Evolutionary conservation across 2,113 vertebrate genomes (phyloP).

Genomic region (Boleophthalmus pectinirostris): DNA sequence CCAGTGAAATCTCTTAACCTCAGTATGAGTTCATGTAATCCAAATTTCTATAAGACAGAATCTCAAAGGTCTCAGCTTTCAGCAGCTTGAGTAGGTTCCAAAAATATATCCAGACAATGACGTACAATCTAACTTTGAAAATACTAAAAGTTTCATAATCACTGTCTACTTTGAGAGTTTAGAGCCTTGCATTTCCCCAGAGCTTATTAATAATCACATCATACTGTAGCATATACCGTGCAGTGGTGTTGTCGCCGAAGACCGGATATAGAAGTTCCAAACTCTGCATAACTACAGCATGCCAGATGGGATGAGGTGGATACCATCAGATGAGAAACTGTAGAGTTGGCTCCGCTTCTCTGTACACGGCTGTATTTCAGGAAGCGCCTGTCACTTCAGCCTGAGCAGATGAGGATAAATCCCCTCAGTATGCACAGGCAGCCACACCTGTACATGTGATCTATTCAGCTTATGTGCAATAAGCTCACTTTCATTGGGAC

Average conservation of each 20-base stretch:
- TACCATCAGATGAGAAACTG: constrained; percentile 40
- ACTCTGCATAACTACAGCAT: constrained; percentile 16
- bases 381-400: constrained; percentile 22
- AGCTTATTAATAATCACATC: constrained; percentile 11
- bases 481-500: constrained; percentile 10
- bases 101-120: not conserved
- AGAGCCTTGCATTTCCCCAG: not conserved
- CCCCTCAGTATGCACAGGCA: constrained; percentile 12
- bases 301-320: constrained; percentile 38
- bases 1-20: not conserved
- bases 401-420: constrained; percentile 39
- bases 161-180: not conserved
- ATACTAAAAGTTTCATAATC: not conserved
- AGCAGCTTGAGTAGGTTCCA: not conserved
- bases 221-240: not conserved
- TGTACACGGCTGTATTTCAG: not conserved
- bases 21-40: not conserved
- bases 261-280: constrained; percentile 3
- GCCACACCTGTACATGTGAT: constrained; percentile 17
- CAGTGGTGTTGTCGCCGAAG: not conserved
- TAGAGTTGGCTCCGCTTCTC: constrained; percentile 30
- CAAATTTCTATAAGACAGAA: not conserved
- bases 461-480: constrained; percentile 22
- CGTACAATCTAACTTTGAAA: not conserved
- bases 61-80: not conserved